Evolutionary conservation across 2,888 invertebrate genomes (phyloP), one percentile per base, ranked within the genome.

Genomic region (Drosophila neonasuta): DNA sequence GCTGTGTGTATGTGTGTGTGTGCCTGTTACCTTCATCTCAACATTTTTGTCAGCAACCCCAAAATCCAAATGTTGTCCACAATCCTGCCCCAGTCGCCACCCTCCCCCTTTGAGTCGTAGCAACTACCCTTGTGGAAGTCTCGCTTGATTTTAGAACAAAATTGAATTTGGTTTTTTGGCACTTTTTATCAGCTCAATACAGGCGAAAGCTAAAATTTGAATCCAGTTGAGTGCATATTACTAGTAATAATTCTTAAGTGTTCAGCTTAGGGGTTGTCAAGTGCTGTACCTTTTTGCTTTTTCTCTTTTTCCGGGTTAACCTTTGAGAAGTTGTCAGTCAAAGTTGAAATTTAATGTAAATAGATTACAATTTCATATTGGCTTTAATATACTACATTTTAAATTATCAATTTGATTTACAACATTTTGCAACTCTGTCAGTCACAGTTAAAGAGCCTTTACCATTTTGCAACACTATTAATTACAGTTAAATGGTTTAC

Each of bases 141-240:
- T 29, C 20, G 10, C 34, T 32, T 17, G n/a, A 68, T 50, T 66
- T 72, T 70, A 15, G 15, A 63, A 29, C 8, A 34, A 34, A 74
- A 63, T 72, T 67, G 24, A 67, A 67, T 68, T 69, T 51, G 30
- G 44, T 29, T 32, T 57, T 55, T 17, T 60, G 55, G 71, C 58
- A 55, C 32, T 13, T 72, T 71, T 74, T 74, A 76, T 74, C 73
- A 65, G 66, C 24, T 24, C 34, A 56, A n/a, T 7, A 56, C 72
- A 72, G 72, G 41, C 58, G 51, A 10, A 7, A 34, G 32, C 20
- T 44, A 36, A 69, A 74, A 50, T 68, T 73, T 62, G 29, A 39
- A 45, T 45, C 20, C 46, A 46, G 48, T 30, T 15, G 8, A 36
- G n/a, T 42, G 44, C 24, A 32, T 44, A 49, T 58, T 50, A 20